These are phyloP conservation scores for Melitaea cinxia DNA, from an alignment of 1,140 invertebrate species.

Conservation along the genomic window DNA sequence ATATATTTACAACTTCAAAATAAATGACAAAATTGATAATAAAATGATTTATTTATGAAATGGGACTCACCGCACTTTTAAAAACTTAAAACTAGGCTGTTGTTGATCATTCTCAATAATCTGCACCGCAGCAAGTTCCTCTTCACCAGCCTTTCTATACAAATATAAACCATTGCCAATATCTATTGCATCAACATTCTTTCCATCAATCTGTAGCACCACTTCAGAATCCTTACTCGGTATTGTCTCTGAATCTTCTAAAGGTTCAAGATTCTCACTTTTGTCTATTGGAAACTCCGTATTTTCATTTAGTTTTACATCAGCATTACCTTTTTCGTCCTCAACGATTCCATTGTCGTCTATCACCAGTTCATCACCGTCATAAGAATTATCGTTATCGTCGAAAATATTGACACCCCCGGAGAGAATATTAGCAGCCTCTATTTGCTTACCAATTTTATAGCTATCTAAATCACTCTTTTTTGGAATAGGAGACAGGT, in stretches of 20 bases:
- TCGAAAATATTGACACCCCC: constrained; percentile 79
- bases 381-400: constrained; percentile 79
- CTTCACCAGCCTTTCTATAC: constrained; percentile 72
- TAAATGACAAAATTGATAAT: too few species aligned
- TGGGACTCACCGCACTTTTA: constrained; percentile 75
- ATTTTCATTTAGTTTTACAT: constrained; percentile 38
- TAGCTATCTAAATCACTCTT: constrained; percentile 63
- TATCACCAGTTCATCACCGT: constrained; percentile 77
- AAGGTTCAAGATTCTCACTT: constrained; percentile 25
- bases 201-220: constrained; percentile 77
- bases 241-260: constrained; percentile 49
- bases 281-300: constrained; percentile 37
- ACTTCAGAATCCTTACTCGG: constrained; percentile 71
- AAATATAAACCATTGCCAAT: constrained; percentile 79
- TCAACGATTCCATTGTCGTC: constrained; percentile 66
- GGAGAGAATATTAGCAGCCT: constrained; percentile 75
- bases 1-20: too few species aligned
- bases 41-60: neutral
- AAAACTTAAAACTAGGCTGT: constrained; percentile 72
- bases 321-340: constrained; percentile 53
- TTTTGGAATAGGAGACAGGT: constrained; percentile 67
- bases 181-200: constrained; percentile 78
- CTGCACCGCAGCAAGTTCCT: constrained; percentile 74
- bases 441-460: constrained; percentile 75
- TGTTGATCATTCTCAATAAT: constrained; percentile 68